These are phyloP conservation scores for Schlechtendalia chinensis DNA, from an alignment of 1,140 invertebrate genomes.

Conservation along the genomic window DNA sequence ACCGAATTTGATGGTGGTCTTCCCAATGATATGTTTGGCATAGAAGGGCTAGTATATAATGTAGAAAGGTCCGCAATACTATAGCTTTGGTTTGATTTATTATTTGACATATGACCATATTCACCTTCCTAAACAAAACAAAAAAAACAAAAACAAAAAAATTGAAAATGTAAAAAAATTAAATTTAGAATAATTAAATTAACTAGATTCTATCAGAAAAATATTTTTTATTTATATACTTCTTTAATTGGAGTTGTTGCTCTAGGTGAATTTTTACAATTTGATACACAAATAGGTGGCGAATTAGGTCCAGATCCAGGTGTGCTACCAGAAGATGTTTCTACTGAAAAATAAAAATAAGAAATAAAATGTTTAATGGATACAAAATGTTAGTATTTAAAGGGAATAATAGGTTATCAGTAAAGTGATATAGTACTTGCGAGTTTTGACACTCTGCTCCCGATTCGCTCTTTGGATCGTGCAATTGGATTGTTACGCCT, in stretches of 20 bases:
- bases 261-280: slow-evolving; percentile 61
- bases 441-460: slow-evolving; percentile 73
- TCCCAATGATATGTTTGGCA: slow-evolving; percentile 93
- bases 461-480: slow-evolving; percentile 71
- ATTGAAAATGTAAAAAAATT: too few species aligned
- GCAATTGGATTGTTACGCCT: slow-evolving; percentile 82
- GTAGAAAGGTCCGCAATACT: slow-evolving; percentile 65
- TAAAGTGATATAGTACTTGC: slow-evolving; percentile 64
- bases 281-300: slow-evolving; percentile 65
- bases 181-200: slow-evolving; percentile 52
- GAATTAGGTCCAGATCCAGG: slow-evolving; percentile 82
- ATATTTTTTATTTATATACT: slow-evolving; percentile 51
- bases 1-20: slow-evolving; percentile 64
- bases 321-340: slow-evolving; percentile 63
- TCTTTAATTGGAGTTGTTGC: slow-evolving; percentile 57
- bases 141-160: too few species aligned
- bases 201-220: slow-evolving; percentile 21
- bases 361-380: neutral
- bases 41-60: slow-evolving; percentile 89
- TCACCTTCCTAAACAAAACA: slow-evolving; percentile 65
- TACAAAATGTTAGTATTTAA: slow-evolving; percentile 49
- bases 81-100: slow-evolving; percentile 59
- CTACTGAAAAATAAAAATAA: slow-evolving; percentile 52
- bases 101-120: slow-evolving; percentile 60
- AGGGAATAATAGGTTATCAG: neutral